phyloP scores from a whole-genome alignment of 2,888 invertebrate genomes.

The Drosophila meridionalis region DNA sequence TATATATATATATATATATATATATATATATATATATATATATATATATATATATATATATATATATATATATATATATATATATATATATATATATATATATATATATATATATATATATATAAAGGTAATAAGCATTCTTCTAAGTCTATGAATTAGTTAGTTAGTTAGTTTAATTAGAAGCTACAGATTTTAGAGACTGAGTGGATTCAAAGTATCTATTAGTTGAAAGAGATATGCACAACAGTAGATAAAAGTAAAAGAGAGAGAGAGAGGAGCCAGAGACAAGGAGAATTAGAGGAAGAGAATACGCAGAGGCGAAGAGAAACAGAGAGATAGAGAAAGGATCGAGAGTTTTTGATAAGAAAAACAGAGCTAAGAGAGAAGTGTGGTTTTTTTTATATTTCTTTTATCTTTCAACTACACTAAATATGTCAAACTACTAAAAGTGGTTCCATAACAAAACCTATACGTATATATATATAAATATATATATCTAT shows the following conservation, averaged over 20 bases:
- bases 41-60: neutral
- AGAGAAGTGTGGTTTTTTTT: slow-evolving; percentile 17
- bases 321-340: neutral
- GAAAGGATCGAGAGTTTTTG: neutral
- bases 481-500: neutral
- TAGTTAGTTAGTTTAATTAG: too few species aligned
- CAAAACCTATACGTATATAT: slow-evolving; percentile 2
- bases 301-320: neutral
- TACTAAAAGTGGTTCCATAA: slow-evolving; percentile 17
- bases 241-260: neutral
- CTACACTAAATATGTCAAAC: slow-evolving; percentile 24
- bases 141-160: slow-evolving; percentile 6
- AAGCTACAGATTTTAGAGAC: slow-evolving; percentile 5
- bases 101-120: neutral
- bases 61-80: neutral
- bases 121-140: slow-evolving; percentile 19
- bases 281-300: neutral
- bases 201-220: slow-evolving; percentile 11
- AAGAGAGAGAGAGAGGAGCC: neutral
- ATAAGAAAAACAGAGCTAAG: neutral
- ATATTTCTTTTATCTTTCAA: neutral
- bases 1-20: slow-evolving; percentile 1
- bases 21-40: slow-evolving; percentile 1
- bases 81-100: slow-evolving; percentile 1
- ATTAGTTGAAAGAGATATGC: slow-evolving; percentile 18